phyloP scores from a whole-genome alignment of 2,113 vertebrate genomes.

The Mustela lutreola region DNA sequence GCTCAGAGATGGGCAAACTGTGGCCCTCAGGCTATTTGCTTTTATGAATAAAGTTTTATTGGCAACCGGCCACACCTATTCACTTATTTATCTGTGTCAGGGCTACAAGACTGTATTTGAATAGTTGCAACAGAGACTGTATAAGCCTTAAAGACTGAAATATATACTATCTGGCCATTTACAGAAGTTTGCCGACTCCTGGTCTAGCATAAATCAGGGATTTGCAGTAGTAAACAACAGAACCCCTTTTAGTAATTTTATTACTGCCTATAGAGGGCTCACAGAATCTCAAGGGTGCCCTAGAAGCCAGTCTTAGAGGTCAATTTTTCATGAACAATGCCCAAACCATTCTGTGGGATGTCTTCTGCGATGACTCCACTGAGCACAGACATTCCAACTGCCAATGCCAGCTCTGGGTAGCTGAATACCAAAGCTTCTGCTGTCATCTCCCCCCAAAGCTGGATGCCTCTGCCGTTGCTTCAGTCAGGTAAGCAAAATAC shows the following conservation, averaged over 20 bases:
- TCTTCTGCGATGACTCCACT: neutral
- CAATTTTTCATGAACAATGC: neutral
- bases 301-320: neutral
- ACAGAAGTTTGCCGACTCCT: neutral
- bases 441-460: neutral
- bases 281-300: neutral
- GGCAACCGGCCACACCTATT: neutral
- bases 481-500: neutral
- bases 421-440: neutral
- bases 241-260: neutral
- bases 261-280: neutral
- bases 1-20: neutral
- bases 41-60: slow-evolving; percentile 66
- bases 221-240: neutral
- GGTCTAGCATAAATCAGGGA: neutral
- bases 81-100: neutral
- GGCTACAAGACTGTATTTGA: neutral
- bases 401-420: neutral
- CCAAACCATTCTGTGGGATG: neutral
- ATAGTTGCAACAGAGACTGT: neutral
- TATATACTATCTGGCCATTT: neutral
- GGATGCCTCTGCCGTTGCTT: neutral
- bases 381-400: too few relatives aligned
- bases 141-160: neutral
- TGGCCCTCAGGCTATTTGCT: neutral